These are phyloP conservation scores for Sminthurinus aureus DNA, from an alignment of 2,888 invertebrate genomes.

Conservation along the genomic window DNA sequence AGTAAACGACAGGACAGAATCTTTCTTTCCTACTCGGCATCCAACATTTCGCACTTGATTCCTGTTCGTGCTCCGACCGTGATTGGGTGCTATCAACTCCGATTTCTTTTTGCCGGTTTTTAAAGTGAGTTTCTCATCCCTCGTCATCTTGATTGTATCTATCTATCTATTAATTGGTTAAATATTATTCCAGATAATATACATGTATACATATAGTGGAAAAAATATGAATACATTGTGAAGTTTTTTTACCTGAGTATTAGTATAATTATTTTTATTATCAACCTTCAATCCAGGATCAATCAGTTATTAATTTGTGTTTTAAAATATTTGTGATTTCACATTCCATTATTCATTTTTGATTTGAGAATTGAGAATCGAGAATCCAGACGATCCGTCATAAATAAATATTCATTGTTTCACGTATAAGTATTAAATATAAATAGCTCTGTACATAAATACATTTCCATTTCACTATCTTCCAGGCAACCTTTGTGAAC, in stretches of 20 bases:
- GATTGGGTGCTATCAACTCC: slow-evolving; percentile 39
- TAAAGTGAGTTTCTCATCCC: slow-evolving; percentile 36
- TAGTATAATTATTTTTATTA: background rate
- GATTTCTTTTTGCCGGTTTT: slow-evolving; percentile 46
- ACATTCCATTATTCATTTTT: background rate
- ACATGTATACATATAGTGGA: background rate
- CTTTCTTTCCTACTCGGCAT: background rate
- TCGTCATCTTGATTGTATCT: background rate
- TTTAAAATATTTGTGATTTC: background rate
- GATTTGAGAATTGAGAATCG: no score
- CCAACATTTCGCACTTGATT: slow-evolving; percentile 38
- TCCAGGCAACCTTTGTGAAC: slow-evolving; percentile 68
- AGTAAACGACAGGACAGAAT: slow-evolving; percentile 6
- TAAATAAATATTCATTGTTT: no score
- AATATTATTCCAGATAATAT: background rate
- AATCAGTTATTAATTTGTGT: no score
- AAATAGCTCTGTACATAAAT: background rate
- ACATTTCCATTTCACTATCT: slow-evolving; percentile 13
- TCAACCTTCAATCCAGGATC: no score
- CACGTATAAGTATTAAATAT: no score
- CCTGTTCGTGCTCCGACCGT: slow-evolving; percentile 43
- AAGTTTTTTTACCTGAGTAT: background rate
- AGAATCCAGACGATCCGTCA: no score
- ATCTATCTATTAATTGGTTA: background rate
- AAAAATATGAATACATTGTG: background rate